Evolutionary conservation across 1,140 invertebrate genomes (phyloP).

Genomic region (Drosophila funebris): DNA sequence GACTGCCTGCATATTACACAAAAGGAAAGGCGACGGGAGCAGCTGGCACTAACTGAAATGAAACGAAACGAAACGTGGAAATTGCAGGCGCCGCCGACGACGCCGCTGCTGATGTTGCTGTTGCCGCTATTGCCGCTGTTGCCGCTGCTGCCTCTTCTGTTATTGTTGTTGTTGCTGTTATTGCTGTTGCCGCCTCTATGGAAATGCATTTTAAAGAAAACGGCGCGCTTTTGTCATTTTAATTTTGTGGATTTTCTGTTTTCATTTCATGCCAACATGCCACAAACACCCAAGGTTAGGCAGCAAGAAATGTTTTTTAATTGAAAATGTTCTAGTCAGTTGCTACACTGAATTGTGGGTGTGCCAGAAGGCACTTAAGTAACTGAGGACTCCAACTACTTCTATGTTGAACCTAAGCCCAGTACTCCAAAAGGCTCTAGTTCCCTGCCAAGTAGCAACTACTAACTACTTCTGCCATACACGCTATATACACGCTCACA

Average conservation of each 20-base stretch:
- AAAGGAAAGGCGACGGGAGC: conserved; percentile 57
- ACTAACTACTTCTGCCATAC: conserved; percentile 14
- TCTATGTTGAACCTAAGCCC: neutral
- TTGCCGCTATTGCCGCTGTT: neutral
- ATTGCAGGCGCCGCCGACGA: conserved; percentile 45
- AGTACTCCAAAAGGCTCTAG: neutral
- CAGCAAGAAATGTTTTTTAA: conserved; percentile 64
- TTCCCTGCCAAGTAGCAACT: neutral
- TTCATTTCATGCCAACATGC: conserved; percentile 54
- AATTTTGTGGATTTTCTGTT: conserved; percentile 78
- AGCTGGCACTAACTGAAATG: conserved; percentile 77
- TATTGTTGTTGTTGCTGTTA: neutral
- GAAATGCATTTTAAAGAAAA: conserved; percentile 80
- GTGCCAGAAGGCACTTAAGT: conserved; percentile 39
- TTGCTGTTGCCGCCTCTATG: conserved; percentile 27
- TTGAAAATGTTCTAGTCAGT: conserved; percentile 72
- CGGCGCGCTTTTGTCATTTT: conserved; percentile 78
- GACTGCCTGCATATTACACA: conserved; percentile 47
- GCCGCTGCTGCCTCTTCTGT: neutral
- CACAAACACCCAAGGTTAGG: conserved; percentile 63
- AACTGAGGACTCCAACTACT: conserved; percentile 23
- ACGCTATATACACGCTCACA: conserved; percentile 32
- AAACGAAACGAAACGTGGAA: conserved; percentile 76
- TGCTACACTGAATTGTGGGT: conserved; percentile 31
- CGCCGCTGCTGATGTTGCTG: conserved; percentile 5